A percentile compares a stretch with the other conserved stretches of the same genome.
Evolutionary conservation across 2,888 invertebrate genomes (phyloP).

Genomic region (Diarsia mendica): DNA sequence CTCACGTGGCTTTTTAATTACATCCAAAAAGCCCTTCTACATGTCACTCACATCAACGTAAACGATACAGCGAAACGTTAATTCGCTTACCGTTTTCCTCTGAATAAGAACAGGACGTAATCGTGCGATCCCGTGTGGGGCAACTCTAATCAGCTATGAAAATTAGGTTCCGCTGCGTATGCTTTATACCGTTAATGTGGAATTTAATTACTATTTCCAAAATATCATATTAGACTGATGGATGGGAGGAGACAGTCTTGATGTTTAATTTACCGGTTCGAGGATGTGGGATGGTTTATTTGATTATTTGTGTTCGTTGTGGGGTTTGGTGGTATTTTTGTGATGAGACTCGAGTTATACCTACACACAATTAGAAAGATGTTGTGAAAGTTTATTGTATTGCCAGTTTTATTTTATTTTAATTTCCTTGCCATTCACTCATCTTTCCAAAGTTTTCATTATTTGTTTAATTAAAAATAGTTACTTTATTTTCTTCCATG

Average conservation of each 20-base stretch:
- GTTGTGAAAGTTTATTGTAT: not conserved
- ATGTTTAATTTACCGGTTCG: slow-evolving; percentile 79
- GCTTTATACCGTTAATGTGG: slow-evolving; percentile 87
- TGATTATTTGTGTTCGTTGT: slow-evolving; percentile 54
- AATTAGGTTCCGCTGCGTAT: slow-evolving; percentile 89
- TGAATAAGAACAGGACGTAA: slow-evolving; percentile 70
- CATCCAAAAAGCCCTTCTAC: slow-evolving; percentile 48
- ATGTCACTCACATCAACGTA: slow-evolving; percentile 56
- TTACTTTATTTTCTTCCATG: not conserved
- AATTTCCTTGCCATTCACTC: too few species aligned
- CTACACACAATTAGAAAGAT: not conserved
- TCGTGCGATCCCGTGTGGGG: slow-evolving; percentile 86
- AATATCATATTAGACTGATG: slow-evolving; percentile 81
- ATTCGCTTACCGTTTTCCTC: slow-evolving; percentile 58
- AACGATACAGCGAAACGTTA: slow-evolving; percentile 56
- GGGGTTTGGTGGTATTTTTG: slow-evolving; percentile 16
- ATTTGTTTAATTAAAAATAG: not conserved
- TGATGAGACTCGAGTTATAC: not conserved
- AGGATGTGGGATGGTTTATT: slow-evolving; percentile 56
- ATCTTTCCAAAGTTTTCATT: not conserved
- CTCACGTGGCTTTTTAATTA: slow-evolving; percentile 45
- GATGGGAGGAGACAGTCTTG: slow-evolving; percentile 80
- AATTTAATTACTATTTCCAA: slow-evolving; percentile 90
- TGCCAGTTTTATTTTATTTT: too few species aligned
- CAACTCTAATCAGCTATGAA: slow-evolving; percentile 90